These are phyloP conservation scores for Typhlichthys subterraneus DNA, from an alignment of 2,797 vertebrate genomes.

Conservation along the genomic window DNA sequence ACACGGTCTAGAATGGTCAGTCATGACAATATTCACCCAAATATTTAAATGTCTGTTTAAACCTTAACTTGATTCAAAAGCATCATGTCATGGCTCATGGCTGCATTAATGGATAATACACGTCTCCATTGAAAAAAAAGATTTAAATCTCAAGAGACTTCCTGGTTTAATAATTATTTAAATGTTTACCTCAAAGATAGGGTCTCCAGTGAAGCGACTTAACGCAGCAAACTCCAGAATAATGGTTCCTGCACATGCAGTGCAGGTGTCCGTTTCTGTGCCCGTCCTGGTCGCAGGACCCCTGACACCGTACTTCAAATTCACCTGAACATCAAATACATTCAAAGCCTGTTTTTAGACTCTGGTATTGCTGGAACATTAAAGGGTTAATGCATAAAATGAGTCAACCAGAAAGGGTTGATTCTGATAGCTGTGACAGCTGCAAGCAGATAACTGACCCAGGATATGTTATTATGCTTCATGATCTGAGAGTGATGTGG, in stretches of 20 bases:
- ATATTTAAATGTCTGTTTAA: too few species aligned
- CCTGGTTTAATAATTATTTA: too few species aligned
- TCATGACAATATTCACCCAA: too few species aligned
- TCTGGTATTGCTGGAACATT: background rate
- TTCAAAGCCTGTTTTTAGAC: slow-evolving; percentile 6
- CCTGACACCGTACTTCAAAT: slow-evolving; percentile 91
- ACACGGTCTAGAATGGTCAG: too few species aligned
- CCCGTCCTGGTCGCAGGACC: slow-evolving; percentile 94
- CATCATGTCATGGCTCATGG: too few species aligned
- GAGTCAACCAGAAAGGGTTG: slow-evolving; percentile 19
- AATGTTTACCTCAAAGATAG: slow-evolving; percentile 90
- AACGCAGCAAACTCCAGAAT: slow-evolving; percentile 98
- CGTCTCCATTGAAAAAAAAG: too few species aligned
- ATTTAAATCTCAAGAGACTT: too few species aligned
- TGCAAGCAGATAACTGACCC: slow-evolving; percentile 20
- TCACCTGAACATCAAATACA: slow-evolving; percentile 79
- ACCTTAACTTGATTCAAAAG: background rate
- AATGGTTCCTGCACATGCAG: slow-evolving; percentile 95
- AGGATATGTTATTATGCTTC: slow-evolving; percentile 39
- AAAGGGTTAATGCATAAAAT: slow-evolving; percentile 14
- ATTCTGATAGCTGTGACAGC: slow-evolving; percentile 24
- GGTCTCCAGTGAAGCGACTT: slow-evolving; percentile 95
- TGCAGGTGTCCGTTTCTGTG: slow-evolving; percentile 97
- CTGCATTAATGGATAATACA: too few species aligned
- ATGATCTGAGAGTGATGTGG: slow-evolving; percentile 18